Conservation (phyloP, 2,113 vertebrate genomes). For the Lipotes vexillifer region DNA sequence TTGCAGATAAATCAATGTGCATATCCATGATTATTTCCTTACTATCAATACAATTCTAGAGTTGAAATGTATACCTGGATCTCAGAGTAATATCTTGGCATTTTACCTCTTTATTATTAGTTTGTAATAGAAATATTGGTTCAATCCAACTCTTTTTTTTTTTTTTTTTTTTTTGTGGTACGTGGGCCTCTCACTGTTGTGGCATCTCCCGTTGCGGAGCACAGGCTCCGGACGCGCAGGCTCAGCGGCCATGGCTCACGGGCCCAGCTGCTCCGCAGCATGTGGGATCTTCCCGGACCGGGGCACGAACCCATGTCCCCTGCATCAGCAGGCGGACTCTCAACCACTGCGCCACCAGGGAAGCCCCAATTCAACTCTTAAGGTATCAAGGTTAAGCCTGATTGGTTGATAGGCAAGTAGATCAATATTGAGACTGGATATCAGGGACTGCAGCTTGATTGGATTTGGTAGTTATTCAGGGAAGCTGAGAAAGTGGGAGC, state of each 20-base stretch:
- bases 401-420: neutral
- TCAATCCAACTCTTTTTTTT: neutral
- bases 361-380: neutral
- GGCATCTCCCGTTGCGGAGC: too few species aligned
- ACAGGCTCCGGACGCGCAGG: too few species aligned
- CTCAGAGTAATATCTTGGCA: neutral
- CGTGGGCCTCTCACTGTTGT: too few species aligned
- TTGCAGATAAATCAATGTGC: neutral
- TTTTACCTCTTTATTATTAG: neutral
- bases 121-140: neutral
- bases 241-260: too few species aligned
- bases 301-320: too few species aligned
- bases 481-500: neutral
- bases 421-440: neutral
- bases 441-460: neutral
- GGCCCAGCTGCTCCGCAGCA: too few species aligned
- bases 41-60: neutral
- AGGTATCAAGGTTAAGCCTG: neutral
- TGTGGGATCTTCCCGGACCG: too few species aligned
- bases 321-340: too few species aligned
- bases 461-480: neutral
- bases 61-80: neutral
- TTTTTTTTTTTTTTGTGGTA: too few species aligned
- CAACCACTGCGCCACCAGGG: too few species aligned
- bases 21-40: neutral